Evolutionary conservation across 2,888 invertebrate species (phyloP).

Genomic region (Oxycera nigricornis): DNA sequence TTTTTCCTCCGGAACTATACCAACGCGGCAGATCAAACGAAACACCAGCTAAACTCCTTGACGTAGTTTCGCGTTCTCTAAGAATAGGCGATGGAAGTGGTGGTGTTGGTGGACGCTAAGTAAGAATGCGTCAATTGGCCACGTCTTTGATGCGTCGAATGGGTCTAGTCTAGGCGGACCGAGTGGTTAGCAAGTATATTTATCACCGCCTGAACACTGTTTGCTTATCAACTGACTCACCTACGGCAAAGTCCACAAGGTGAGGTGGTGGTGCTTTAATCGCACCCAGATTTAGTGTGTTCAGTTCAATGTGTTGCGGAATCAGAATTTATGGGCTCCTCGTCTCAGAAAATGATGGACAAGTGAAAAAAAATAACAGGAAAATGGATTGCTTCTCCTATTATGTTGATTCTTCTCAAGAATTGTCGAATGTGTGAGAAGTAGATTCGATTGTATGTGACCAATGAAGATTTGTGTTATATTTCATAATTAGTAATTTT

Average conservation of each 20-base stretch:
- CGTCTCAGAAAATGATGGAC: background rate
- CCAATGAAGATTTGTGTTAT: no score
- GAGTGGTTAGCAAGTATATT: background rate
- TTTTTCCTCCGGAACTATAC: no score
- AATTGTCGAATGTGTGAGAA: no score
- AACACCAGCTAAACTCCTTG: background rate
- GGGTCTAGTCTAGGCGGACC: background rate
- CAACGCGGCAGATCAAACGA: no score
- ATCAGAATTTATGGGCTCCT: background rate
- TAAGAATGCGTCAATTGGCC: conserved; percentile 5
- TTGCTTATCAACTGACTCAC: background rate
- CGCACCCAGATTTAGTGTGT: background rate
- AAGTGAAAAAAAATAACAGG: background rate
- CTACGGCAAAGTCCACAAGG: background rate
- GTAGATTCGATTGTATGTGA: no score
- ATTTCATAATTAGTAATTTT: no score
- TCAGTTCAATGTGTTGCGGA: background rate
- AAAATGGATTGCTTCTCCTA: background rate
- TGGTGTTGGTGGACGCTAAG: background rate
- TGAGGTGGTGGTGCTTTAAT: background rate
- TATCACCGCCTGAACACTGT: background rate
- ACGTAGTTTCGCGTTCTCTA: background rate
- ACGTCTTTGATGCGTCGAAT: background rate
- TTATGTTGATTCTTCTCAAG: no score
- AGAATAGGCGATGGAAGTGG: conserved; percentile 15